Conservation (phyloP, 2,797 vertebrate genomes). For the Onychomys arenicola region DNA sequence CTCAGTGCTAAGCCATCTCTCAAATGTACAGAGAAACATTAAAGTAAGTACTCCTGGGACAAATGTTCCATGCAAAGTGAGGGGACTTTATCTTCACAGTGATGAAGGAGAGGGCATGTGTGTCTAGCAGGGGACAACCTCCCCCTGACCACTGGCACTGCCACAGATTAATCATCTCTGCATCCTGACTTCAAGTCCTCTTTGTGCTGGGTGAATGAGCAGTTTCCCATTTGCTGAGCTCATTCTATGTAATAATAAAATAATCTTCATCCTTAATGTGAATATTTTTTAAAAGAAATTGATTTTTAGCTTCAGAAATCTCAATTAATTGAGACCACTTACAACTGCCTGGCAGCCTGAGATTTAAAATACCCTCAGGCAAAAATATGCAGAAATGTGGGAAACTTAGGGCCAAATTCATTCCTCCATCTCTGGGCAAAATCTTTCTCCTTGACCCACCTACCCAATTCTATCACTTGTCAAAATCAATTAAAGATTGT, state of each 20-base stretch:
- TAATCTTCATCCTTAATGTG: conserved; percentile 79
- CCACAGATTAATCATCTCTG: conserved; percentile 51
- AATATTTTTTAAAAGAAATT: conserved; percentile 76
- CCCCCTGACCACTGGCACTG: neutral
- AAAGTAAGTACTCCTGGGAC: neutral
- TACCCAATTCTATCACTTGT: conserved; percentile 47
- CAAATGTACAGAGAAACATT: neutral
- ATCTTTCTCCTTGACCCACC: conserved; percentile 66
- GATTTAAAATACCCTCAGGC: conserved; percentile 56
- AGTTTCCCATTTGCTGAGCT: conserved; percentile 73
- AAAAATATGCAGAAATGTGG: conserved; percentile 51
- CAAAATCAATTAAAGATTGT: conserved; percentile 53
- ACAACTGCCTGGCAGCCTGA: conserved; percentile 54
- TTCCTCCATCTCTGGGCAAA: conserved; percentile 32
- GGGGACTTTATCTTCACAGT: neutral
- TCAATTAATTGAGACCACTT: conserved; percentile 78
- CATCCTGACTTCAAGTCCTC: conserved; percentile 36
- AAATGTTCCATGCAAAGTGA: neutral
- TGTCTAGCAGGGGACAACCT: neutral
- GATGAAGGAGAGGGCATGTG: neutral
- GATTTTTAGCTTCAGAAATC: conserved; percentile 80
- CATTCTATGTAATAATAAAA: conserved; percentile 77
- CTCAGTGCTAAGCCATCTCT: neutral
- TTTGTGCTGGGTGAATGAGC: conserved; percentile 64
- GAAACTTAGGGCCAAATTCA: neutral